These are phyloP conservation scores for Myoxocephalus aenaeus DNA, from an alignment of 2,797 vertebrate species.

Conservation along the genomic window DNA sequence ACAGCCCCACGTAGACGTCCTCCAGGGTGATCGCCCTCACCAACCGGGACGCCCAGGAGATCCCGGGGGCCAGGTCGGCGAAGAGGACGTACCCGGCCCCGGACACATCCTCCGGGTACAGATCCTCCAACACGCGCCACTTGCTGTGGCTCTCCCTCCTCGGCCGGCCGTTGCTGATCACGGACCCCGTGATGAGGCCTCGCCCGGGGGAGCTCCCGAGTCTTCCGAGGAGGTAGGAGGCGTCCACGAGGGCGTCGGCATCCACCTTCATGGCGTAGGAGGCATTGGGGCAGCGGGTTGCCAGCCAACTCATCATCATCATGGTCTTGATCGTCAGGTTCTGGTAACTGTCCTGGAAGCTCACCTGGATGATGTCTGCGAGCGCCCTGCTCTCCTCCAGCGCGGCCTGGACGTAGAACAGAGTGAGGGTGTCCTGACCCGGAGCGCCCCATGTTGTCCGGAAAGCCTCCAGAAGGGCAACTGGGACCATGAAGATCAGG, in stretches of 20 bases:
- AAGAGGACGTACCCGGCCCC: slow-evolving; percentile 97
- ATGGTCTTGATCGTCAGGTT: slow-evolving; percentile 87
- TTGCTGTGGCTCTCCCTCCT: slow-evolving; percentile 88
- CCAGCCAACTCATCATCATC: slow-evolving; percentile 85
- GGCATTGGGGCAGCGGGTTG: slow-evolving; percentile 71
- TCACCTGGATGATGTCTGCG: slow-evolving; percentile 82
- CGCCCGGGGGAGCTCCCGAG: slow-evolving; percentile 28
- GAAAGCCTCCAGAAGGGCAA: slow-evolving; percentile 68
- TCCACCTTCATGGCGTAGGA: slow-evolving; percentile 86
- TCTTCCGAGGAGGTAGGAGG: slow-evolving; percentile 66
- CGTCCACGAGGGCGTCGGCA: slow-evolving; percentile 86
- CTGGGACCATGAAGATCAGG: slow-evolving; percentile 81
- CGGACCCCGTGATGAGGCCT: slow-evolving; percentile 83
- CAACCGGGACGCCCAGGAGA: slow-evolving; percentile 91
- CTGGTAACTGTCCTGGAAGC: slow-evolving; percentile 85
- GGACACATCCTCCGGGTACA: slow-evolving; percentile 90
- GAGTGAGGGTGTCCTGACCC: slow-evolving; percentile 54
- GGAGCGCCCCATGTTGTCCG: slow-evolving; percentile 86
- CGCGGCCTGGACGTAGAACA: slow-evolving; percentile 77
- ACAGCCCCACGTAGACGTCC: slow-evolving; percentile 96
- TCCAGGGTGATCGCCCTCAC: slow-evolving; percentile 91
- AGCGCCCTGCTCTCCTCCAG: slow-evolving; percentile 64
- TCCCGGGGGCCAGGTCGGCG: slow-evolving; percentile 89
- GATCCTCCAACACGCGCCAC: slow-evolving; percentile 90
- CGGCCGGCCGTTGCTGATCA: slow-evolving; percentile 91